phyloP scores from a whole-genome alignment of 2,888 invertebrate species.

The Dryomyza anilis region DNA sequence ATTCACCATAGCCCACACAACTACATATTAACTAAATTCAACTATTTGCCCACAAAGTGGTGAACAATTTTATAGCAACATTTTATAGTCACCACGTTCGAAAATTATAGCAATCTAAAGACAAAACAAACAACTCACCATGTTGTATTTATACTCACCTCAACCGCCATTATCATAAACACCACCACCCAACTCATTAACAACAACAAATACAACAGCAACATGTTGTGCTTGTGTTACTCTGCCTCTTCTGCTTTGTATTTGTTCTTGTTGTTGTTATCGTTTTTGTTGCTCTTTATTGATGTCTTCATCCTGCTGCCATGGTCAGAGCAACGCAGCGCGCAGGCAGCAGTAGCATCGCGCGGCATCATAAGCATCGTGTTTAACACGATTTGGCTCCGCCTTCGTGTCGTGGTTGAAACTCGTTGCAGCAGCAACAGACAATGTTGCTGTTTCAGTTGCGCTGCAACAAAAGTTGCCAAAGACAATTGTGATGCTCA shows the following conservation, averaged over 20 bases:
- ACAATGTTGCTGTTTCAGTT: conserved; percentile 16
- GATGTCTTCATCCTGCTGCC: conserved; percentile 9
- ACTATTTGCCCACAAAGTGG: not conserved
- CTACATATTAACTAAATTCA: not conserved
- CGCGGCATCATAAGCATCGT: not conserved
- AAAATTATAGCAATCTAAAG: not conserved
- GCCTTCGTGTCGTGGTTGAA: not conserved
- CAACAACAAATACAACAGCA: not conserved
- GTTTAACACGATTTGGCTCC: not conserved
- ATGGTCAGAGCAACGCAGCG: not conserved
- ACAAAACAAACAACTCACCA: not conserved
- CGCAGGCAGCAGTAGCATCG: not conserved
- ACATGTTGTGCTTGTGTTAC: not conserved
- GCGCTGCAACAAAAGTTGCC: not conserved
- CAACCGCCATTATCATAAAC: too few species aligned
- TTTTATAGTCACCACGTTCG: not conserved
- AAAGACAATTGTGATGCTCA: not conserved
- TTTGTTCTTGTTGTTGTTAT: not conserved
- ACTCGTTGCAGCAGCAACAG: not conserved
- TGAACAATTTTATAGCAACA: too few species aligned
- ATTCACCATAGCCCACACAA: not conserved
- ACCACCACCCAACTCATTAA: not conserved
- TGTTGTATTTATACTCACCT: not conserved
- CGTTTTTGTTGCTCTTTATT: not conserved
- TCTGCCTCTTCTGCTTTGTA: not conserved